A percentile compares a stretch with the other conserved stretches of the same genome.
Conservation (phyloP, 2,888 invertebrate genomes). For the Cheilosia impressa region DNA sequence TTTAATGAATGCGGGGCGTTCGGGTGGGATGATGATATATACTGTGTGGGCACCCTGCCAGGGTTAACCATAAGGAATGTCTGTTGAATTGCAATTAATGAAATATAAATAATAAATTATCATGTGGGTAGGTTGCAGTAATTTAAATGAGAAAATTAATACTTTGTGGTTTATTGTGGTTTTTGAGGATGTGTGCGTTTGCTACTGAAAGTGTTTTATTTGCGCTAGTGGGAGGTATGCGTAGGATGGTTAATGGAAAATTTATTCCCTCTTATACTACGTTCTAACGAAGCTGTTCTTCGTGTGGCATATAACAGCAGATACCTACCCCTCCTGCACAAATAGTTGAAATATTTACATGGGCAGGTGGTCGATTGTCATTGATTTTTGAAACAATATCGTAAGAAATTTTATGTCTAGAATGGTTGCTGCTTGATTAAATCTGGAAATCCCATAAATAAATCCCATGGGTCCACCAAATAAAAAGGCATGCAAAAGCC, state of each 20-base stretch:
- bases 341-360: too few relatives aligned
- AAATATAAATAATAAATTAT: conserved; percentile 73
- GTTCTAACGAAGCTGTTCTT: too few relatives aligned
- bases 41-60: conserved; percentile 21
- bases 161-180: conserved; percentile 39
- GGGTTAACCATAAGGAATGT: conserved; percentile 69
- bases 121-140: conserved; percentile 52
- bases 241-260: neutral
- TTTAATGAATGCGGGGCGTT: conserved; percentile 35
- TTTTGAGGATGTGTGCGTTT: conserved; percentile 50
- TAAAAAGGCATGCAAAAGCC: too few relatives aligned
- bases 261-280: too few relatives aligned
- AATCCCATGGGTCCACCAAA: too few relatives aligned
- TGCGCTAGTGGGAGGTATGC: neutral
- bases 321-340: too few relatives aligned
- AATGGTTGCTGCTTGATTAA: too few relatives aligned
- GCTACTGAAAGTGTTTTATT: neutral
- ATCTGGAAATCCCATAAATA: too few relatives aligned
- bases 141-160: conserved; percentile 40
- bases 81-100: conserved; percentile 72
- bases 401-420: too few relatives aligned
- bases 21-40: neutral
- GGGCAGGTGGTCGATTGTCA: too few relatives aligned
- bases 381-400: too few relatives aligned
- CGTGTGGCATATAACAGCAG: too few relatives aligned